phyloP scores from a whole-genome alignment of 1,140 invertebrate genomes.

The Drosophila setifemur region DNA sequence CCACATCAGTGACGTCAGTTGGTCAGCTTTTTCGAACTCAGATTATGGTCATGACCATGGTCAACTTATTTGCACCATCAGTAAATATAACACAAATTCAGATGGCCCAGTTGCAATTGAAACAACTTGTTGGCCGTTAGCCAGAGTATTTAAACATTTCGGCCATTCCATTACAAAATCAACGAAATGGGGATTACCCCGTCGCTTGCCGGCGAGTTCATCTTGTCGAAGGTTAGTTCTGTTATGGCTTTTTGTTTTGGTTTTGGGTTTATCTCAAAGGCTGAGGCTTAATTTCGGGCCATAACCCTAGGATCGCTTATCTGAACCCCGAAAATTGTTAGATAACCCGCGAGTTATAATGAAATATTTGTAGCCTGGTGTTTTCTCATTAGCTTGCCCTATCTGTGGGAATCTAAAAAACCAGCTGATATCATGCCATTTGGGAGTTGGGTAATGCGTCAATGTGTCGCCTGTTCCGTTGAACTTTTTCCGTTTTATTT shows the following conservation, averaged over 20 bases:
- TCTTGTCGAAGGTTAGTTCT: constrained; percentile 68
- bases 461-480: constrained; percentile 21
- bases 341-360: constrained; percentile 4
- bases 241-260: constrained; percentile 23
- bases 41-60: constrained; percentile 55
- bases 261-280: constrained; percentile 18
- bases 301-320: constrained; percentile 23
- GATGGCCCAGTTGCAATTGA: constrained; percentile 14
- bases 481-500: constrained; percentile 28
- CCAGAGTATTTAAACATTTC: no score
- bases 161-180: constrained; percentile 1
- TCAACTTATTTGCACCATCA: constrained; percentile 48
- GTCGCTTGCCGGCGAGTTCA: background rate
- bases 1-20: constrained; percentile 14
- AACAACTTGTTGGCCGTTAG: constrained; percentile 46
- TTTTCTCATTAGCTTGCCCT: constrained; percentile 14
- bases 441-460: constrained; percentile 6
- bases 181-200: background rate
- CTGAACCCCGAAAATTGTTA: constrained; percentile 3
- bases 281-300: constrained; percentile 22
- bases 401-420: constrained; percentile 20
- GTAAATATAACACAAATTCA: background rate
- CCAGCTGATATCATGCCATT: constrained; percentile 30
- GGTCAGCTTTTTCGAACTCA: background rate
- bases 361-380: constrained; percentile 1